These are phyloP conservation scores for Periophthalmodon schlosseri DNA, from an alignment of 2,113 vertebrate species.

Conservation along the genomic window DNA sequence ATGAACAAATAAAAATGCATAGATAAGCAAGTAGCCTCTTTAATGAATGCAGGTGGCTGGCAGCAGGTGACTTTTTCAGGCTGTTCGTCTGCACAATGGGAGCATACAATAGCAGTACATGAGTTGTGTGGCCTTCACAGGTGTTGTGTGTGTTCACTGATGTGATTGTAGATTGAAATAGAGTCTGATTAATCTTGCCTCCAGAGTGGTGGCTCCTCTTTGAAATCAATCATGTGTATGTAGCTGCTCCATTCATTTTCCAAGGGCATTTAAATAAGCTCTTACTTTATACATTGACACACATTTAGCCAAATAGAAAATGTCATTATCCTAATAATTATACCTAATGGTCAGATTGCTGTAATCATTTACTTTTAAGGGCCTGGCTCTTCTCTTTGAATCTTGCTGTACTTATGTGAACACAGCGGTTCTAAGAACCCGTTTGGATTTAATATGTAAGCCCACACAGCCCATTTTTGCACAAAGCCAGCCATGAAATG, in stretches of 20 bases:
- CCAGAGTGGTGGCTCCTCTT: constrained; percentile 53
- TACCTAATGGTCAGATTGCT: background rate
- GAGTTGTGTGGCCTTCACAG: constrained; percentile 9
- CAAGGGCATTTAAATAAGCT: constrained; percentile 25
- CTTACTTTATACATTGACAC: constrained; percentile 2
- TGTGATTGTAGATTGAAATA: constrained; percentile 69
- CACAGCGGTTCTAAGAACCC: background rate
- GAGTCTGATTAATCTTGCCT: constrained; percentile 71
- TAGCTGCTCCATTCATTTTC: constrained; percentile 3
- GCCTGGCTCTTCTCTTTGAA: background rate
- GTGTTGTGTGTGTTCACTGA: constrained; percentile 26
- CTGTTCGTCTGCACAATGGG: constrained; percentile 10
- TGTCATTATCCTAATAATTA: constrained; percentile 3
- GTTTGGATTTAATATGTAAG: constrained; percentile 8
- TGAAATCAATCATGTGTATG: constrained; percentile 61
- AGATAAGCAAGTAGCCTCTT: background rate
- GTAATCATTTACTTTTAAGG: background rate
- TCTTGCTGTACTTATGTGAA: background rate
- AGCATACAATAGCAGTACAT: constrained; percentile 19
- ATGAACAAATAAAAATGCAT: constrained; percentile 2
- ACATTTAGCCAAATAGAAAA: constrained; percentile 1
- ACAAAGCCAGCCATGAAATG: constrained; percentile 58
- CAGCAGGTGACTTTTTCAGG: background rate
- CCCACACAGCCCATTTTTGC: constrained; percentile 22
- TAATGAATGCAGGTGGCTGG: background rate